phyloP scores from a whole-genome alignment of 2,113 vertebrate species.

The Turnix velox region DNA sequence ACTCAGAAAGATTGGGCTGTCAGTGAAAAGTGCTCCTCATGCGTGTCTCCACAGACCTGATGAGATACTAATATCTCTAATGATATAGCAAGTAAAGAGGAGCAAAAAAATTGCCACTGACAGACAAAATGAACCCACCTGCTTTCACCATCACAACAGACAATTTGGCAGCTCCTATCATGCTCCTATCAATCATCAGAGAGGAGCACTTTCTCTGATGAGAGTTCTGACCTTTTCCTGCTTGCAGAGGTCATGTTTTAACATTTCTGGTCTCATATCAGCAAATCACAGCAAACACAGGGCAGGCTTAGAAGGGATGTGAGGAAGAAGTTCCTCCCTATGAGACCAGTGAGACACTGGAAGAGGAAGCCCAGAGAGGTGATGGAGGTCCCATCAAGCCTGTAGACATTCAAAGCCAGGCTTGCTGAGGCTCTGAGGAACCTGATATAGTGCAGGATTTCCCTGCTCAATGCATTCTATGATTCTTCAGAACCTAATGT shows the following conservation, averaged over 20 bases:
- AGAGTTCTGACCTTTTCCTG: background rate
- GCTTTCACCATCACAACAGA: background rate
- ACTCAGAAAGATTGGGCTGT: background rate
- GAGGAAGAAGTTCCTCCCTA: too few relatives aligned
- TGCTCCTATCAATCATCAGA: too few relatives aligned
- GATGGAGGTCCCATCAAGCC: too few relatives aligned
- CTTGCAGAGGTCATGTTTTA: background rate
- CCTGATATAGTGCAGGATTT: too few relatives aligned
- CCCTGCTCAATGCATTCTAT: too few relatives aligned
- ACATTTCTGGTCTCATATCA: background rate
- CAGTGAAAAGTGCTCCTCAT: background rate
- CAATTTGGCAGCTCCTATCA: too few relatives aligned
- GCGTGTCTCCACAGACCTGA: background rate
- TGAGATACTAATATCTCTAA: background rate
- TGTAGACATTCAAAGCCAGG: too few relatives aligned
- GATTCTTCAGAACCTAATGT: too few relatives aligned
- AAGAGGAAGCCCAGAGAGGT: too few relatives aligned
- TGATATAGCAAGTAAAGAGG: background rate
- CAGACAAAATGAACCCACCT: background rate
- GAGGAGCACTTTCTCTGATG: background rate
- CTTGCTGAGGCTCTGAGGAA: too few relatives aligned
- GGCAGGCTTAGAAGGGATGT: too few relatives aligned
- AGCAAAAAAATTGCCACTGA: background rate
- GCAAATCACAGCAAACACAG: background rate
- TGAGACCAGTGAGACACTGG: too few relatives aligned